Evolutionary conservation across 2,113 vertebrate species (phyloP).

Genomic region (Myodes glareolus): DNA sequence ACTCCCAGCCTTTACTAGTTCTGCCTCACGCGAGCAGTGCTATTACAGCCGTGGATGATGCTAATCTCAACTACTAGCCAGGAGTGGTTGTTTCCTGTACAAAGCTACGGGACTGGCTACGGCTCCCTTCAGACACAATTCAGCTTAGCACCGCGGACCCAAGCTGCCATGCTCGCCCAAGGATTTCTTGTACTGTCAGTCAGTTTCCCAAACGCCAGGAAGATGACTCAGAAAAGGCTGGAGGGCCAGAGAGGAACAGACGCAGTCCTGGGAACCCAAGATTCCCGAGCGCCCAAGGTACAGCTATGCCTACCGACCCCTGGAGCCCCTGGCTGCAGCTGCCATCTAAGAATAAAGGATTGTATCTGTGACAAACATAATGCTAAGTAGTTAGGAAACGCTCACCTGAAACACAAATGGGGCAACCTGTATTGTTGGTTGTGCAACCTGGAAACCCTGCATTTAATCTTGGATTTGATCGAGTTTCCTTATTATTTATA

Average conservation of each 20-base stretch:
- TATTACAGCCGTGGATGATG: neutral
- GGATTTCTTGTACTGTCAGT: neutral
- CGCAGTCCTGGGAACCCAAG: neutral
- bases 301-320: fast-evolving
- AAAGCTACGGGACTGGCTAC: neutral
- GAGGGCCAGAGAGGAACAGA: neutral
- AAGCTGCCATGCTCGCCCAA: neutral
- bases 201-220: neutral
- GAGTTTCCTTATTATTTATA: neutral
- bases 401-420: neutral
- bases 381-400: neutral
- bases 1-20: neutral
- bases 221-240: neutral
- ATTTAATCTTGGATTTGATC: neutral
- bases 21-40: neutral
- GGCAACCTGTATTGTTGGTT: neutral
- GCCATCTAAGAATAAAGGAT: neutral
- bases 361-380: neutral
- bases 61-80: neutral
- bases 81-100: neutral
- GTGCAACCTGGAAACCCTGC: neutral
- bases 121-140: neutral
- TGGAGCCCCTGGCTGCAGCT: neutral
- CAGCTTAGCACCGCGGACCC: neutral
- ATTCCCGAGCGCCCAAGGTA: neutral